Evolutionary conservation across 2,888 invertebrate genomes (phyloP).

Genomic region (Euphydryas editha): DNA sequence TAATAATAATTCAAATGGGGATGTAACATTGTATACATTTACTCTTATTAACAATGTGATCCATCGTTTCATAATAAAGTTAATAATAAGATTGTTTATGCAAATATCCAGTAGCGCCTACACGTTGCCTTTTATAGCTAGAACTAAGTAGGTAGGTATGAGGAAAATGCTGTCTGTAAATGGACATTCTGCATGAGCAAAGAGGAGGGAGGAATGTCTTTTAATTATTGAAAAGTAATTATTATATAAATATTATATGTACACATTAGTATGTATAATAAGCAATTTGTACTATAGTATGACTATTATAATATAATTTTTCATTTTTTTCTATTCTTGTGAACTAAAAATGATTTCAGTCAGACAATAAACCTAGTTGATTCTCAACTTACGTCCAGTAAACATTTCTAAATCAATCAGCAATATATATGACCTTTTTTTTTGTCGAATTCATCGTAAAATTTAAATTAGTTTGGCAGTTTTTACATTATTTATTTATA

Average conservation of each 20-base stretch:
- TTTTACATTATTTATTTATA: too few relatives aligned
- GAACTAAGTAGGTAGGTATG: slow-evolving; percentile 10
- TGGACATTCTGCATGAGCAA: slow-evolving; percentile 2
- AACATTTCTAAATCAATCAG: too few relatives aligned
- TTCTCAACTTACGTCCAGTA: too few relatives aligned
- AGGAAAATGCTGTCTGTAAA: slow-evolving; percentile 7
- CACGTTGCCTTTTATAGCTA: slow-evolving; percentile 16
- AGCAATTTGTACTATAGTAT: too few relatives aligned
- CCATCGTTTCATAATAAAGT: slow-evolving; percentile 5
- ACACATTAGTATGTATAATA: background rate
- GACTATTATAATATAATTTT: too few relatives aligned
- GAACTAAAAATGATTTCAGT: too few relatives aligned
- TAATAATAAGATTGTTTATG: background rate
- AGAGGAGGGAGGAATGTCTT: background rate
- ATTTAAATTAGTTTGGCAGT: too few relatives aligned
- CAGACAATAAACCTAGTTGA: too few relatives aligned
- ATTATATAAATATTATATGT: background rate
- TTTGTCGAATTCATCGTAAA: too few relatives aligned
- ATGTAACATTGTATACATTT: background rate
- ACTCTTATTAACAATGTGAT: background rate
- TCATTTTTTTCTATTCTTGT: too few relatives aligned
- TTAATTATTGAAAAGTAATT: background rate
- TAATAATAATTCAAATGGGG: slow-evolving; percentile 3
- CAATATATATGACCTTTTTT: too few relatives aligned
- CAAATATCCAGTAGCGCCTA: slow-evolving; percentile 16